phyloP scores from a whole-genome alignment of 2,797 vertebrate species.

The Pagetopsis macropterus region DNA sequence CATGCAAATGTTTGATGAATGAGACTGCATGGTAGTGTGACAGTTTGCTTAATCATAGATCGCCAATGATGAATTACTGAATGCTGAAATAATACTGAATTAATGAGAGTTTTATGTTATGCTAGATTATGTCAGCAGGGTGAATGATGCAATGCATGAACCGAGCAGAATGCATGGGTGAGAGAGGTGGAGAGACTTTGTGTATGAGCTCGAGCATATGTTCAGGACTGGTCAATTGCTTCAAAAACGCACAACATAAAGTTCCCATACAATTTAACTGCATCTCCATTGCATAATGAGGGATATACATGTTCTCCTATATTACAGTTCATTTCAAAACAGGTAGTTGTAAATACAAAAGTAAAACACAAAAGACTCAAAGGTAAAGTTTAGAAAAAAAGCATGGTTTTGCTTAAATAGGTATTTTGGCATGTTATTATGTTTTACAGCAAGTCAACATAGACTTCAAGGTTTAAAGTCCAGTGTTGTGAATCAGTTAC shows the following conservation, averaged over 20 bases:
- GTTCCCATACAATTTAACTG: no score
- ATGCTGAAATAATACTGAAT: conserved; percentile 72
- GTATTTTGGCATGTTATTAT: no score
- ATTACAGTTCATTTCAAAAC: no score
- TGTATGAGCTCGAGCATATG: background rate
- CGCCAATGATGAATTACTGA: conserved; percentile 71
- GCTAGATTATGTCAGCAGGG: conserved; percentile 64
- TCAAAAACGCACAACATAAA: background rate
- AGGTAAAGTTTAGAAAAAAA: no score
- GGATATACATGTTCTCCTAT: no score
- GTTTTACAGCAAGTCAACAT: no score
- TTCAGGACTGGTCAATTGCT: conserved; percentile 16
- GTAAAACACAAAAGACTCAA: no score
- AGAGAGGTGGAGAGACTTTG: background rate
- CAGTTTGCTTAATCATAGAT: conserved; percentile 76
- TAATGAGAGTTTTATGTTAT: conserved; percentile 72
- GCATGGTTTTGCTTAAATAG: no score
- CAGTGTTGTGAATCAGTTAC: no score
- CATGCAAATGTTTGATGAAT: conserved; percentile 70
- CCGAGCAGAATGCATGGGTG: conserved; percentile 11
- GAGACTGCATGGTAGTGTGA: conserved; percentile 63
- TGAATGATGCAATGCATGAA: conserved; percentile 68
- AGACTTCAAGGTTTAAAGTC: no score
- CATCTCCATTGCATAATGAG: no score
- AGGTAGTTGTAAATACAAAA: no score